These are phyloP conservation scores for Drymonia ruficornis DNA, from an alignment of 2,888 invertebrate species.

Conservation along the genomic window DNA sequence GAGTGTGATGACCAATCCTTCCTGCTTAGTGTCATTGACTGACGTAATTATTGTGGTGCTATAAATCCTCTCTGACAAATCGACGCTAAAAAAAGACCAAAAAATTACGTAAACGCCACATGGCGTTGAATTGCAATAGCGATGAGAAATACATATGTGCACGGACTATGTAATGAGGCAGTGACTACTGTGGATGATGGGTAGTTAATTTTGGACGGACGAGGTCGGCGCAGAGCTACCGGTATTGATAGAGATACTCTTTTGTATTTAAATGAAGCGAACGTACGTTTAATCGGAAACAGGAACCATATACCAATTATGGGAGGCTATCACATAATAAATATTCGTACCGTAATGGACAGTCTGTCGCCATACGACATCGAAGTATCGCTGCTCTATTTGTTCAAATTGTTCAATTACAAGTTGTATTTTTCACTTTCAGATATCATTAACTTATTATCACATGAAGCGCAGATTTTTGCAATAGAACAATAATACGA, in stretches of 20 bases:
- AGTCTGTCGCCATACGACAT: slow-evolving; percentile 24
- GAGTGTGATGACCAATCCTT: too few species aligned
- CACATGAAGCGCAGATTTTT: too few species aligned
- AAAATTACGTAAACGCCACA: slow-evolving; percentile 2
- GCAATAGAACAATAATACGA: too few species aligned
- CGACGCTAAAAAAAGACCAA: not conserved
- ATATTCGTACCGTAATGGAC: slow-evolving; percentile 29
- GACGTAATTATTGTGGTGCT: not conserved
- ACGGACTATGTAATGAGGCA: slow-evolving; percentile 35
- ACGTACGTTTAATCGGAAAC: slow-evolving; percentile 63
- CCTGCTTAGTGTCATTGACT: too few species aligned
- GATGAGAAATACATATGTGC: slow-evolving; percentile 25
- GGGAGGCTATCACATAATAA: slow-evolving; percentile 40
- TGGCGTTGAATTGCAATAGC: slow-evolving; percentile 20
- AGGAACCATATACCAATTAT: slow-evolving; percentile 63
- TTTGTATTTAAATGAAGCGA: slow-evolving; percentile 72
- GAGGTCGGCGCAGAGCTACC: slow-evolving; percentile 45
- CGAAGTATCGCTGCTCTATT: not conserved
- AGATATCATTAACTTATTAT: too few species aligned
- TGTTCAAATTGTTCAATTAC: too few species aligned
- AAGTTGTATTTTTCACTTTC: too few species aligned
- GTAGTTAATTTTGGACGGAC: slow-evolving; percentile 44
- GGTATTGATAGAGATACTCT: slow-evolving; percentile 48
- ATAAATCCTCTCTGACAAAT: not conserved
- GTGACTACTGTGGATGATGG: slow-evolving; percentile 8